These are phyloP conservation scores for Asarcornis scutulata DNA, from an alignment of 2,113 vertebrate genomes.

Conservation along the genomic window DNA sequence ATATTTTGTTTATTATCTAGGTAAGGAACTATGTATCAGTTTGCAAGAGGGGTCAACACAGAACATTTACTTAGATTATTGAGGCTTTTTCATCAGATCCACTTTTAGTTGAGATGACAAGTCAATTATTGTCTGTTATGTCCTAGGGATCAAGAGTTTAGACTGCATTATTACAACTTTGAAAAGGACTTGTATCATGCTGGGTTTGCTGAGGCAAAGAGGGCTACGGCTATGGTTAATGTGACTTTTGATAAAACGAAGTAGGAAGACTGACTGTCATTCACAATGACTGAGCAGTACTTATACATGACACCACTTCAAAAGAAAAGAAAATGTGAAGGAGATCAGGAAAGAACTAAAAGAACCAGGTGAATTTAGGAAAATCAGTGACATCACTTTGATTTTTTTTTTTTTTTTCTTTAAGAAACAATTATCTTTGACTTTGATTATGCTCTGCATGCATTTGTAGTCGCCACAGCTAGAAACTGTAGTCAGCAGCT, in stretches of 20 bases:
- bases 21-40: background rate
- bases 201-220: background rate
- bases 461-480: background rate
- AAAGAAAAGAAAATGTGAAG: background rate
- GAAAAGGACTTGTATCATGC: background rate
- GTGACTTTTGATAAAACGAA: background rate
- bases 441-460: background rate
- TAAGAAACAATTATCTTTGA: background rate
- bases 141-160: background rate
- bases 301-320: background rate
- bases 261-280: background rate
- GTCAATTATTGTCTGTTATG: background rate
- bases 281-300: background rate
- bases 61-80: background rate
- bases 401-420: background rate
- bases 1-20: background rate
- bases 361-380: background rate
- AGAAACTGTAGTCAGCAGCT: background rate
- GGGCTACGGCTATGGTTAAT: background rate
- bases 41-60: background rate
- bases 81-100: background rate
- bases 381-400: background rate
- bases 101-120: background rate
- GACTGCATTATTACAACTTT: background rate
- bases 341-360: background rate